Evolutionary conservation across 1,140 invertebrate species (phyloP).

Genomic region (Nasonia vitripennis): DNA sequence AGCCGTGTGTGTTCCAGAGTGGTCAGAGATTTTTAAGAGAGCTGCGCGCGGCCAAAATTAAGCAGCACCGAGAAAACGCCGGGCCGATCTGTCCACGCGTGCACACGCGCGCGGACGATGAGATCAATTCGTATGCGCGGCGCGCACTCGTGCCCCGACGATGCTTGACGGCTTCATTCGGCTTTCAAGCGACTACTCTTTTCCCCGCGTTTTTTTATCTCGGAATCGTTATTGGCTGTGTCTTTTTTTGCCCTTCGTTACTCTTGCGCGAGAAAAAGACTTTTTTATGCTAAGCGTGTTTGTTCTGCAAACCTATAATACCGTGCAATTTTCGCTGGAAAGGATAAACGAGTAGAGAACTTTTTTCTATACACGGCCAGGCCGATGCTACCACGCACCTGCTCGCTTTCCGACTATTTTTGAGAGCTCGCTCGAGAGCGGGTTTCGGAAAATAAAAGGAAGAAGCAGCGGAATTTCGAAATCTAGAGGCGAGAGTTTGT

Average conservation of each 20-base stretch:
- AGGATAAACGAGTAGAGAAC: not conserved
- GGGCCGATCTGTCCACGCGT: not conserved
- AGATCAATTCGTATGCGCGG: conserved; percentile 48
- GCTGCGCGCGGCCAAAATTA: conserved; percentile 57
- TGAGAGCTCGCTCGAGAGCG: not conserved
- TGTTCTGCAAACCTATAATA: conserved; percentile 25
- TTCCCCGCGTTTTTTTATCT: not conserved
- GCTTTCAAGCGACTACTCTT: not conserved
- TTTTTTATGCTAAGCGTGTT: conserved; percentile 29
- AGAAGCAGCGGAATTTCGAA: not conserved
- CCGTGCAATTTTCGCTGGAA: conserved; percentile 13
- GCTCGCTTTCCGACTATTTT: not conserved
- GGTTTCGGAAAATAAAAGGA: not conserved
- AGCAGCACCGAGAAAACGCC: conserved; percentile 41
- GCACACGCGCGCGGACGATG: not conserved
- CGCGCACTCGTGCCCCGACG: not conserved
- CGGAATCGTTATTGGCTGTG: not conserved
- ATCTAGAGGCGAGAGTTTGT: not conserved
- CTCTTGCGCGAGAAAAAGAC: not conserved
- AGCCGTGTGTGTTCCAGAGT: conserved; percentile 68
- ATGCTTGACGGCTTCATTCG: conserved; percentile 44
- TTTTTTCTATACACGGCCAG: not conserved
- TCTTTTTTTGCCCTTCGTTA: not conserved
- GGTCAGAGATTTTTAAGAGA: conserved; percentile 56
- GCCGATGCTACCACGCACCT: not conserved